Evolutionary conservation across 2,888 invertebrate genomes (phyloP), one percentile per base, ranked within the genome.

Genomic region (Ophonus ardosiacus): DNA sequence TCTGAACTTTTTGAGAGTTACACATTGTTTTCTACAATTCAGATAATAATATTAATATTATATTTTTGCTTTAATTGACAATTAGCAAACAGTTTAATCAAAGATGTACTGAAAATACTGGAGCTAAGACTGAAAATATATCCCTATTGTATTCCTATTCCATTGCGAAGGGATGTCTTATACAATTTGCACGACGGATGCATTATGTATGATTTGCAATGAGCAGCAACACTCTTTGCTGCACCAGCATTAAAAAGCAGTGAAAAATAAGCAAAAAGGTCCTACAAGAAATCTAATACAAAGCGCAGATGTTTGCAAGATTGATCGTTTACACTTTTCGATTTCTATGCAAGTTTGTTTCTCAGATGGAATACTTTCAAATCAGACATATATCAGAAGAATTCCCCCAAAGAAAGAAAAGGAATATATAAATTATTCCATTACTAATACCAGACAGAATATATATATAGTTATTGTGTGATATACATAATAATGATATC

Each of bases 341-440:
- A 74, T 74, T 74, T 74, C 71, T 74, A 74, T 74, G 71, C 71
- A 74, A 74, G 71, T 43, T 74, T 74, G 71, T 74, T 74, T 74
- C 71, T 21, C n/a, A 74, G 15, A 74, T 74, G 7, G 68, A 21
- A 38, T 68, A 40, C 71, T 74, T 74, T 74, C 71, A 74, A 74
- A 74, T 51, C 43, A 51, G 43, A 51, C 13, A 51, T 51, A 51
- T 51, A 13, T 51, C 43, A 51, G 2, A 2, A 13, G 43, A 51
- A 13, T 51, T 51, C 43, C 13, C 43, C 43, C 10, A 31, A 0
- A 51, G 13, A 51, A 51, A 13, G 43, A 51, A 51, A 8, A 51
- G 8, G 43, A 51, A 51, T 13, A 51, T 51, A 13, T 8, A 51
- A 51, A 51, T 51, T 51, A 51, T 51, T 31, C 31, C 31, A 31